Evolutionary conservation across 1,140 invertebrate species (phyloP).

Genomic region (Ericerus pela): DNA sequence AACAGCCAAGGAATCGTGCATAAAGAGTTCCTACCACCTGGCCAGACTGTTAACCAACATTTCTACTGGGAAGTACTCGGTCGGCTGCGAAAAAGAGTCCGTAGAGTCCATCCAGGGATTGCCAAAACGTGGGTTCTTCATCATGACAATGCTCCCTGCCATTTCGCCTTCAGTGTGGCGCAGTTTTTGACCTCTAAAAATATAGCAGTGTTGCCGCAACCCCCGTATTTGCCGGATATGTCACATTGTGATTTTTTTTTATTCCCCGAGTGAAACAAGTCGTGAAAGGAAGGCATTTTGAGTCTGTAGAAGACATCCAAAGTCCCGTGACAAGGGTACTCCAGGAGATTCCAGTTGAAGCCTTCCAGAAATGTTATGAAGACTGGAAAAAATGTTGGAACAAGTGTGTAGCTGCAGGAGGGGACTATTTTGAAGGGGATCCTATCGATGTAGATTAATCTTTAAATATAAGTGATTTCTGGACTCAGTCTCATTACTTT

Average conservation of each 20-base stretch:
- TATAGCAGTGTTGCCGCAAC: constrained; percentile 23
- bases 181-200: constrained; percentile 24
- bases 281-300: constrained; percentile 23
- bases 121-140: constrained; percentile 21
- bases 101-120: neutral
- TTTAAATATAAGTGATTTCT: constrained; percentile 13
- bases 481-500: constrained; percentile 14
- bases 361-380: constrained; percentile 26
- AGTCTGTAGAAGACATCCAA: constrained; percentile 14
- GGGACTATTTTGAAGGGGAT: constrained; percentile 34
- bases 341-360: constrained; percentile 14
- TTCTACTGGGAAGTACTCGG: constrained; percentile 23
- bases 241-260: constrained; percentile 29
- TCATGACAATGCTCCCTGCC: constrained; percentile 25
- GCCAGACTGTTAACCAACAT: constrained; percentile 22
- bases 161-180: constrained; percentile 18
- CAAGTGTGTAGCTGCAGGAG: constrained; percentile 37
- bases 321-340: constrained; percentile 5
- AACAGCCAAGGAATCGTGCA: constrained; percentile 25
- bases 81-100: constrained; percentile 18
- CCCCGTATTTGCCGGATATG: constrained; percentile 29
- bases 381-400: constrained; percentile 16
- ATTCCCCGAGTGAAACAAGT: constrained; percentile 27
- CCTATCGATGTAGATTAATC: constrained; percentile 29
- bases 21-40: constrained; percentile 24